phyloP scores from a whole-genome alignment of 2,888 invertebrate species.

The Andricus curvator region DNA sequence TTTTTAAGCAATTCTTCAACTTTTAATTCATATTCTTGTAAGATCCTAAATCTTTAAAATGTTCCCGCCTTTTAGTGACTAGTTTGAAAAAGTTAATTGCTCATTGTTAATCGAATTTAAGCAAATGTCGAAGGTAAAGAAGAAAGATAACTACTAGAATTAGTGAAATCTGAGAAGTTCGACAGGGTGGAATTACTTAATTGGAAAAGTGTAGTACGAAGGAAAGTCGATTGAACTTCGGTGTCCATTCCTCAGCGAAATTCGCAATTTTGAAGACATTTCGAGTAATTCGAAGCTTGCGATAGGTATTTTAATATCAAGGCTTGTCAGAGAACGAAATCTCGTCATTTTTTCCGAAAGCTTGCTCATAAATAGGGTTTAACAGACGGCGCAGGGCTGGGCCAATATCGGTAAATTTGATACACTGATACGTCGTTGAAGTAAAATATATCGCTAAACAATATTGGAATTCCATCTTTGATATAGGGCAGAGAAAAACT shows the following conservation, averaged over 20 bases:
- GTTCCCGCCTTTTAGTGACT: not conserved
- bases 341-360: not conserved
- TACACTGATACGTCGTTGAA: constrained; percentile 21
- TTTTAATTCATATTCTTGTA: too few species aligned
- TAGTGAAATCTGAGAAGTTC: constrained; percentile 55
- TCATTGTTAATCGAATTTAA: constrained; percentile 45
- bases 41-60: too few species aligned
- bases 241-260: constrained; percentile 1
- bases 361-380: constrained; percentile 33
- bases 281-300: constrained; percentile 19
- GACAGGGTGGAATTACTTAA: constrained; percentile 54
- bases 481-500: constrained; percentile 11
- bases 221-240: constrained; percentile 49
- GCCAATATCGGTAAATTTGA: constrained; percentile 15
- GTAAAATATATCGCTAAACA: constrained; percentile 35
- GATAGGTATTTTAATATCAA: constrained; percentile 23
- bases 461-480: constrained; percentile 34
- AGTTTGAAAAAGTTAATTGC: not conserved
- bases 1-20: too few species aligned
- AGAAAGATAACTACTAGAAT: constrained; percentile 49
- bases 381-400: constrained; percentile 12
- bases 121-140: constrained; percentile 42
- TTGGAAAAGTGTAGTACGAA: constrained; percentile 55
- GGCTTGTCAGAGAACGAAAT: constrained; percentile 13
- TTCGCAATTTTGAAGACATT: constrained; percentile 11